Conservation (phyloP, 1,140 invertebrate genomes). For the Octopus bimaculoides region DNA sequence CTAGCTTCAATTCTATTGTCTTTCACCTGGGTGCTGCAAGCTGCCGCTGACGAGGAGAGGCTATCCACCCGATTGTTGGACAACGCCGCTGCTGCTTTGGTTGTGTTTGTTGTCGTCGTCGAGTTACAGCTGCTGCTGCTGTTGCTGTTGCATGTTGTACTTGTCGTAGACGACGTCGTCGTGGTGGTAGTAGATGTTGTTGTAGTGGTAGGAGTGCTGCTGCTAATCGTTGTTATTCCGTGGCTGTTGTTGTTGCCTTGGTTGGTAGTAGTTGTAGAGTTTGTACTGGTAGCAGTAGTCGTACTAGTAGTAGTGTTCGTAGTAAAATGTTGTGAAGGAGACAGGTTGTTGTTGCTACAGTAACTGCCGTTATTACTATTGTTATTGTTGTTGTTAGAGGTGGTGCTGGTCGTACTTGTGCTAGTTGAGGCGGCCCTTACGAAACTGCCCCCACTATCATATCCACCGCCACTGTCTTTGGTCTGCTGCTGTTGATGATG, state of each 20-base stretch:
- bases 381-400: background rate
- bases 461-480: background rate
- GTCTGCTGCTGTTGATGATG: background rate
- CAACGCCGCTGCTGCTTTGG: background rate
- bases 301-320: too few relatives aligned
- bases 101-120: background rate
- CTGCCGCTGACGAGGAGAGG: background rate
- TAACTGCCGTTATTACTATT: too few relatives aligned
- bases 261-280: background rate
- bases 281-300: too few relatives aligned
- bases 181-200: background rate
- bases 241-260: background rate
- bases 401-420: background rate
- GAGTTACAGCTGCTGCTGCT: background rate
- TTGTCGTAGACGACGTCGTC: background rate
- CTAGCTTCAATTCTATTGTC: background rate
- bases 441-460: background rate
- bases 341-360: too few relatives aligned
- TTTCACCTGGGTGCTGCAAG: background rate
- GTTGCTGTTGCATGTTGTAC: background rate
- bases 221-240: background rate
- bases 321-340: too few relatives aligned
- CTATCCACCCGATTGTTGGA: background rate
- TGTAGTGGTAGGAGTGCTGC: background rate
- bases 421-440: background rate